Base-by-base conservation (phyloP, 2,113 vertebrate genomes). In the Pica pica region DNA sequence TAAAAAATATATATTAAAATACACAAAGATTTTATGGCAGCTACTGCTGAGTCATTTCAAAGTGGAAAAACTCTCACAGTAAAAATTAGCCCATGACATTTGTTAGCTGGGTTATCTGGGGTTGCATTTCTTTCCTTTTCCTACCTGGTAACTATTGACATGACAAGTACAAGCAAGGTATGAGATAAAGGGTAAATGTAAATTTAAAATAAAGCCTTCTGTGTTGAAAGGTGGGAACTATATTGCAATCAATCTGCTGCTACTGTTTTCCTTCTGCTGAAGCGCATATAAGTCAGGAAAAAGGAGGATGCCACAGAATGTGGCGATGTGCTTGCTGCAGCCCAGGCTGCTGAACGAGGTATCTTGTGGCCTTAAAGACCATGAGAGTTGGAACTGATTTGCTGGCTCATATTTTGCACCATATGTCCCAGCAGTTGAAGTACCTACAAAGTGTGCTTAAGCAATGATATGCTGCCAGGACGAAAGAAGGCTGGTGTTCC, bases 161-260 rank as follows among this genome's bases (percentile, higher is more conserved):
- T 81, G 92, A 94, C 93, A 92, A 73, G 86, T 68, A 79, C 61
- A 76, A 90, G 88, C 42, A 78, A 83, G 73, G 64, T 21, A 74
- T 16, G 49, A 91, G 87, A 90, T 60, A 93, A 93, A 95, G 73
- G 65, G 60, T 52, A 87, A 94, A 83, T 35, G 16, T 67, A 83
- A 86, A 88, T 91, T 88, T 67, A 59, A 93, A 95, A 90, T 65
- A 87, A 92, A 92, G 23, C 69, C 56, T 73, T 88, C 60, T 56
- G n/a, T 56, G 49, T 60, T 92, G 64, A 94, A 68, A 75, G 89
- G 76, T 22, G 11, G 59, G 49, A 80, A 78, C 64, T 68, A 12
- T 60, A 59, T 15, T 71, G 56, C 64, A 74, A 33, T 92, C 79
- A 90, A 55, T 92, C 90, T 75, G 56, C 94, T 81, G 71, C 75